Evolutionary conservation across 2,888 invertebrate genomes (phyloP).

Genomic region (Stenodera caucasica): DNA sequence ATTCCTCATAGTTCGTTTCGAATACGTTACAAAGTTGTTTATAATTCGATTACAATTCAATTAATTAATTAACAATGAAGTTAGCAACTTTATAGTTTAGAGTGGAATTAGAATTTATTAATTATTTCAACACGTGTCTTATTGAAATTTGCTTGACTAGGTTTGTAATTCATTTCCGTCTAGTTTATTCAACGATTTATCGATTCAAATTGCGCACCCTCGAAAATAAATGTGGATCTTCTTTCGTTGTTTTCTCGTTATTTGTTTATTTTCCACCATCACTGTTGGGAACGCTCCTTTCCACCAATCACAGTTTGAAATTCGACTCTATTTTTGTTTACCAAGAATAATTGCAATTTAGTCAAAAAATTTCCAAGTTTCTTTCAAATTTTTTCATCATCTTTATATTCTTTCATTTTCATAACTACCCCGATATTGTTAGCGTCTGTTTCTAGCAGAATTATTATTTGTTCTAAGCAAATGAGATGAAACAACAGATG

Average conservation of each 20-base stretch:
- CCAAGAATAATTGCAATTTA: neutral
- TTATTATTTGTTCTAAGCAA: constrained; percentile 1
- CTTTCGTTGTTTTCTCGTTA: neutral
- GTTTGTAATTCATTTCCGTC: neutral
- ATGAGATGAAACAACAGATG: constrained; percentile 6
- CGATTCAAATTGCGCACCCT: neutral
- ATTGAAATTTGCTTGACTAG: neutral
- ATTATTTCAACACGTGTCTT: neutral
- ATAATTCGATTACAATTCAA: neutral
- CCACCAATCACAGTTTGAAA: neutral
- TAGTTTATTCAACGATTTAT: neutral
- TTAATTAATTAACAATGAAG: too few relatives aligned
- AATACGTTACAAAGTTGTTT: neutral
- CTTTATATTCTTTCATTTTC: neutral
- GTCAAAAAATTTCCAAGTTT: neutral
- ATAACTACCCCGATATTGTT: too few relatives aligned
- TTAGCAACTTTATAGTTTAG: too few relatives aligned
- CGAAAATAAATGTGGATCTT: neutral
- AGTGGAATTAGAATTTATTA: too few relatives aligned
- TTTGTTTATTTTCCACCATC: neutral
- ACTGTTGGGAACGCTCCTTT: too few relatives aligned
- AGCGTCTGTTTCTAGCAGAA: neutral
- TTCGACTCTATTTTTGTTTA: neutral
- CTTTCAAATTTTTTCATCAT: neutral
- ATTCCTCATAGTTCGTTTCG: neutral